Percentiles rank a stretch among this genome's conserved stretches.
Conservation (phyloP, 2,888 invertebrate species). For the Sepioteuthis lessoniana region DNA sequence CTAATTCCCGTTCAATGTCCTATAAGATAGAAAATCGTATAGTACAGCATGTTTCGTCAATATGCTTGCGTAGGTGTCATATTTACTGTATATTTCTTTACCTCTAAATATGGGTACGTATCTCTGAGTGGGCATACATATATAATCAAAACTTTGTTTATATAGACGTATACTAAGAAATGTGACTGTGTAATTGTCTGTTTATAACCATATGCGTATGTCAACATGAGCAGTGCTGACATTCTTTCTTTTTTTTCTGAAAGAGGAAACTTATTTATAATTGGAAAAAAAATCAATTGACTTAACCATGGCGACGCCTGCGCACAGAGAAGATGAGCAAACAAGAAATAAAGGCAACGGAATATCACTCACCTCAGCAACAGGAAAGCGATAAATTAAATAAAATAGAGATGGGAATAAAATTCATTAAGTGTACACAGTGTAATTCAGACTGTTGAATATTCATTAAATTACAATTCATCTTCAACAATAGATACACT, state of each 20-base stretch:
- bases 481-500: background rate
- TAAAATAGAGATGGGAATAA: background rate
- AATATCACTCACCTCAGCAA: background rate
- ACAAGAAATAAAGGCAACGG: background rate
- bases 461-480: background rate
- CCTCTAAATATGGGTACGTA: no score
- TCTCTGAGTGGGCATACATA: no score
- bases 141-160: no score
- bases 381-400: background rate
- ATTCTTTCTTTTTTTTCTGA: no score
- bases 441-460: background rate
- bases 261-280: background rate
- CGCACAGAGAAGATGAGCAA: background rate
- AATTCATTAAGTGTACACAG: background rate
- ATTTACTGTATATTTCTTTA: no score
- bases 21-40: no score
- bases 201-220: background rate
- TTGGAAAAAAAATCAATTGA: background rate
- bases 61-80: no score
- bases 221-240: background rate
- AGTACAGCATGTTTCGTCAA: no score
- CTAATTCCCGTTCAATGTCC: no score
- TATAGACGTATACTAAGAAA: background rate
- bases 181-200: background rate
- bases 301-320: constrained; percentile 33